These are phyloP conservation scores for Cephalopterus ornatus DNA, from an alignment of 2,113 vertebrate genomes.

Conservation along the genomic window DNA sequence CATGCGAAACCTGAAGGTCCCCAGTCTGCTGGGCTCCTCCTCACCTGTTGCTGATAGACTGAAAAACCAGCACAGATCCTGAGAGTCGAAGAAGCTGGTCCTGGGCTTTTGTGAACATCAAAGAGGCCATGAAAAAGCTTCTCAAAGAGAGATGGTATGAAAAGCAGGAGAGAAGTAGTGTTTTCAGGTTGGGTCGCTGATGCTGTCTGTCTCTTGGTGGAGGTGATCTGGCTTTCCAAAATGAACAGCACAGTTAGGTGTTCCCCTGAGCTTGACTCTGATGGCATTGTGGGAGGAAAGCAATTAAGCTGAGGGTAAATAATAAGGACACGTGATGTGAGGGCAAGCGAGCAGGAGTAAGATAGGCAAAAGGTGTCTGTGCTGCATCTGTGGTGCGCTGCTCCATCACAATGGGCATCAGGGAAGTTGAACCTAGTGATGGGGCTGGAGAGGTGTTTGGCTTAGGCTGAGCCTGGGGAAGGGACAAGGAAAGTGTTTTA, in stretches of 20 bases:
- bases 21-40: not conserved
- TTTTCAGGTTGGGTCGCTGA: not conserved
- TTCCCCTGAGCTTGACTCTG: not conserved
- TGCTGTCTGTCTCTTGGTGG: not conserved
- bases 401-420: not conserved
- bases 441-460: not conserved
- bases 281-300: not conserved
- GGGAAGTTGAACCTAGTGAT: not conserved
- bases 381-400: fast-evolving
- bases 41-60: not conserved
- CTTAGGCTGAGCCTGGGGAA: not conserved
- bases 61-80: not conserved
- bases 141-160: not conserved
- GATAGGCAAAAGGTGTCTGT: not conserved
- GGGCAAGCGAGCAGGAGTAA: not conserved
- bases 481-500: not conserved
- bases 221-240: not conserved
- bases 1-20: not conserved
- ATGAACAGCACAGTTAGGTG: not conserved
- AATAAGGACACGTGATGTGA: fast-evolving
- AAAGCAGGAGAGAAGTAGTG: not conserved
- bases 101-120: not conserved
- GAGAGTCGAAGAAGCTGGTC: not conserved
- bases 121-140: not conserved
- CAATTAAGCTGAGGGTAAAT: not conserved